Evolutionary conservation across 2,113 vertebrate species (phyloP), one percentile per base, ranked within the genome.

Genomic region (Protomyctophum bolini): DNA sequence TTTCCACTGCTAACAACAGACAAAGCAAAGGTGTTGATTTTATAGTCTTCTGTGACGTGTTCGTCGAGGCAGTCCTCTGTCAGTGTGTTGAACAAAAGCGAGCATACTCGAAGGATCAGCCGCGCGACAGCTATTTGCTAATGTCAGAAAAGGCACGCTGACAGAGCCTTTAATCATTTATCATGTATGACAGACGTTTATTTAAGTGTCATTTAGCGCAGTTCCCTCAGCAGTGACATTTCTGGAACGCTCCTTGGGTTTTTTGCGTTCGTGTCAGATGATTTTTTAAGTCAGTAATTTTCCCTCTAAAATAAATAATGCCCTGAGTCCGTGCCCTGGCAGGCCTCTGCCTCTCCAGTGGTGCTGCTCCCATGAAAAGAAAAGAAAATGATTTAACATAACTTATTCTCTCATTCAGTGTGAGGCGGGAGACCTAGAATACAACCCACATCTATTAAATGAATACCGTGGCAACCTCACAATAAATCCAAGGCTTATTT

Each of bases 281-380:
- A 88, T 79, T 90, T 76, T 68, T 82, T 77, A 78, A 82, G 66
- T 80, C 71, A 72, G 79, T 88, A 63, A 87, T 87, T 89, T 90
- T 81, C 77, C 70, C 61, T 77, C 63, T 82, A 83, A 89, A 89
- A 91, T 87, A 81, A 88, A 89, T 77, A 89, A 87, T 73, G 63
- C 61, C 75, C 60, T 54, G 49, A 77, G 73, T 80, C 67, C 57
- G 14, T 80, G 75, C 60, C 76, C 79, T 89, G 88, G 88, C 89
- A 85, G 75, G 72, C 52, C 60, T 12, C 14, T 12, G 68, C 60
- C 65, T 79, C 82, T 83, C 68, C 77, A 81, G 60, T 48, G 54
- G 67, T 51, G 49, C 14, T 75, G 21, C 21, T 6, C 49, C 68
- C 63, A 48, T 80, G 64, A 86, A 75, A 73, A 41, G 33, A 41